Percentiles rank a stretch among this genome's conserved stretches.
These are phyloP conservation scores for Clarias pachynema DNA, from an alignment of 2,797 vertebrate genomes.

Conservation along the genomic window DNA sequence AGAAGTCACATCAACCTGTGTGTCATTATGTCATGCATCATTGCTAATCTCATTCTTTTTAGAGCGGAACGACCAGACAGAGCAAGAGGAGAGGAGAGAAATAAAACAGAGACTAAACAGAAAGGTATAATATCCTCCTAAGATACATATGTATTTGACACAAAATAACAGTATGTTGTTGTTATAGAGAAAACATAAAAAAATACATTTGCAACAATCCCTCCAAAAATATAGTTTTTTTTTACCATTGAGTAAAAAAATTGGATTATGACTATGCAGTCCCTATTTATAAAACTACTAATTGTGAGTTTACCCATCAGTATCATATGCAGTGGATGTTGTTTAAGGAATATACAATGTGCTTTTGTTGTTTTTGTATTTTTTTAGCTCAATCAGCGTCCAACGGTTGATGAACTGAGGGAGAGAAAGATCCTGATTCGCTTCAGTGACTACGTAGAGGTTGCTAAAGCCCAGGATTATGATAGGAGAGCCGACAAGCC, in stretches of 20 bases:
- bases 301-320: neutral
- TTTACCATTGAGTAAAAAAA: neutral
- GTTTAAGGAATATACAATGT: neutral
- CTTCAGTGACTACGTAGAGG: slow-evolving; percentile 98
- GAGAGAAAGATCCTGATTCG: slow-evolving; percentile 98
- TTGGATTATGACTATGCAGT: neutral
- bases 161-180: neutral
- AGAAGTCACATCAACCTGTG: slow-evolving; percentile 12
- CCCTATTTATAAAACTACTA: neutral
- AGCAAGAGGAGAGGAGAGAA: slow-evolving; percentile 96
- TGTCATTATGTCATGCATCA: slow-evolving; percentile 19
- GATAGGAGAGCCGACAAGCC: slow-evolving; percentile 98
- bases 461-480: slow-evolving; percentile 99
- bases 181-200: neutral
- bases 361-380: neutral
- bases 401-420: slow-evolving; percentile 95
- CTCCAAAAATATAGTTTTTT: neutral
- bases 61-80: slow-evolving; percentile 98
- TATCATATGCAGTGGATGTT: neutral
- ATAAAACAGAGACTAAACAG: slow-evolving; percentile 96
- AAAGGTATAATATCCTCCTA: slow-evolving; percentile 80
- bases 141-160: neutral
- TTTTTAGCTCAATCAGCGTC: slow-evolving; percentile 94
- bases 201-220: neutral
- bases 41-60: slow-evolving; percentile 35